Conservation (phyloP, 2,888 invertebrate species). For the Epinotia nisella region DNA sequence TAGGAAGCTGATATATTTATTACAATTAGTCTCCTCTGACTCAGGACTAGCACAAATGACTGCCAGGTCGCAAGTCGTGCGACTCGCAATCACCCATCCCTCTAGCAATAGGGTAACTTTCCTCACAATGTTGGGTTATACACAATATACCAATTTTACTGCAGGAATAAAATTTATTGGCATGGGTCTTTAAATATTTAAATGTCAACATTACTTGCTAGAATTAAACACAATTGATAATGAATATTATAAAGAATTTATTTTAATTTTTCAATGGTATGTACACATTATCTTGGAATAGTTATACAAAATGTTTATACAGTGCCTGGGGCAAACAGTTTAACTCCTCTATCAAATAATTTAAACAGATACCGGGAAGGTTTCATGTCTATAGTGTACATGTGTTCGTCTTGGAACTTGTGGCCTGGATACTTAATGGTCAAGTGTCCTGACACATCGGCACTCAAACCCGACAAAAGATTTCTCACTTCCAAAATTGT, state of each 20-base stretch:
- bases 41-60: not conserved
- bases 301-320: conserved; percentile 49
- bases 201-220: not conserved
- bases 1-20: not conserved
- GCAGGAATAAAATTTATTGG: not conserved
- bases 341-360: conserved; percentile 89
- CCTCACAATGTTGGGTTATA: not conserved
- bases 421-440: conserved; percentile 78
- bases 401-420: conserved; percentile 68
- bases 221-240: not conserved
- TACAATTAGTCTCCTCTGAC: not conserved
- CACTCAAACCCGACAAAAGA: conserved; percentile 89
- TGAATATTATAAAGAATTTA: not conserved
- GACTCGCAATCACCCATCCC: not conserved
- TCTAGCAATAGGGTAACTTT: not conserved
- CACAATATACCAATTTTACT: not conserved
- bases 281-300: conserved; percentile 7
- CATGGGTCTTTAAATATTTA: not conserved
- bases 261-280: not conserved
- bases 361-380: conserved; percentile 86
- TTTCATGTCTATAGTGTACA: conserved; percentile 62
- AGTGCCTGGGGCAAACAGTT: conserved; percentile 89
- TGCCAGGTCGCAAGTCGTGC: not conserved
- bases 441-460: conserved; percentile 89
- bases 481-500: conserved; percentile 86